Conservation (phyloP, 2,113 vertebrate species). For the Gymnobelideus leadbeateri region DNA sequence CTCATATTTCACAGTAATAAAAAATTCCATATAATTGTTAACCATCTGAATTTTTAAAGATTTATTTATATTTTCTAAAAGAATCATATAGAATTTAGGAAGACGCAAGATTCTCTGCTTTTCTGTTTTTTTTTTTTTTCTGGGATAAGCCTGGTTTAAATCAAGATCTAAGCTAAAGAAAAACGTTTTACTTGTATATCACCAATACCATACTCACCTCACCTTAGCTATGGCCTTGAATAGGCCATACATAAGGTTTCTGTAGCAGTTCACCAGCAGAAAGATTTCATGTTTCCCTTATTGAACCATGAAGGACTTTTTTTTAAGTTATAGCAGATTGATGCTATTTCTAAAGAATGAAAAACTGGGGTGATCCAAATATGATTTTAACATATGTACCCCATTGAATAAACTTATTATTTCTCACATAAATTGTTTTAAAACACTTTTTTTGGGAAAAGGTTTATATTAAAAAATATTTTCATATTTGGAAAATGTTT, state of each 20-base stretch:
- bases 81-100: not conserved
- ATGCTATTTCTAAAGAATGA: not conserved
- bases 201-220: not conserved
- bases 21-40: not conserved
- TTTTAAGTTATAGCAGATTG: not conserved
- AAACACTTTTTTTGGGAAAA: not conserved
- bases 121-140: not conserved
- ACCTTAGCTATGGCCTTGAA: not conserved
- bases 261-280: not conserved
- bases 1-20: conserved; percentile 2
- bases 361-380: not conserved
- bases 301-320: not conserved
- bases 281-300: not conserved
- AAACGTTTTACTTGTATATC: not conserved
- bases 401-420: not conserved
- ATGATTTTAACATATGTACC: not conserved
- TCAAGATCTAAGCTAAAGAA: not conserved
- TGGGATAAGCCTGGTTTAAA: not conserved
- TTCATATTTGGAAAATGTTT: not conserved
- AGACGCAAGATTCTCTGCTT: not conserved
- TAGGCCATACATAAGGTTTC: not conserved
- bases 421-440: not conserved
- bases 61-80: not conserved
- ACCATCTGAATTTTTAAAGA: not conserved
- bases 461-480: not conserved